phyloP scores from a whole-genome alignment of 2,888 invertebrate species.

The Globia sparganii region DNA sequence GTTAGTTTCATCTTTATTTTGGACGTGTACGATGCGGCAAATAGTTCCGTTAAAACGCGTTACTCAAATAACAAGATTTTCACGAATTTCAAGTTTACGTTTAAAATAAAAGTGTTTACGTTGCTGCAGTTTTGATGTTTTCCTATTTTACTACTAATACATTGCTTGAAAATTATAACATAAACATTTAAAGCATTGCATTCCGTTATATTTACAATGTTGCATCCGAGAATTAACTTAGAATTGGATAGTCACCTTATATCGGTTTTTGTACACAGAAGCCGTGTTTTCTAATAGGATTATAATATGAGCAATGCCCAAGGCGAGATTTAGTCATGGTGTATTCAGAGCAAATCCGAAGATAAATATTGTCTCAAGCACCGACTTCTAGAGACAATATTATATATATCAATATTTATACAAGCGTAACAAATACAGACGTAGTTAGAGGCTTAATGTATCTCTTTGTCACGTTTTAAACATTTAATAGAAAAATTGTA shows the following conservation, averaged over 20 bases:
- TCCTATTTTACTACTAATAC: conserved; percentile 35
- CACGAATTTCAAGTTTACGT: conserved; percentile 32
- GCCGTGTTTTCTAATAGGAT: conserved; percentile 60
- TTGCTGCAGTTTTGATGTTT: conserved; percentile 14
- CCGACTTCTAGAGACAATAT: no score
- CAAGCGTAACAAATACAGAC: conserved; percentile 73
- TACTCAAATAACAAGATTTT: conserved; percentile 17
- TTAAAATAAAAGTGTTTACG: conserved; percentile 21
- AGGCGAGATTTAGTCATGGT: conserved; percentile 75
- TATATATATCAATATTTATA: no score
- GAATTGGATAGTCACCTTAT: conserved; percentile 11
- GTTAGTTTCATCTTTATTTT: conserved; percentile 76
- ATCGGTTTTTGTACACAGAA: conserved; percentile 51
- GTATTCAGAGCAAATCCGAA: conserved; percentile 73
- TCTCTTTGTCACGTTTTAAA: conserved; percentile 66
- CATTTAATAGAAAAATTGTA: conserved; percentile 59
- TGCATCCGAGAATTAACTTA: conserved; percentile 31
- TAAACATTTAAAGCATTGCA: conserved; percentile 20
- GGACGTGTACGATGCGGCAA: conserved; percentile 54
- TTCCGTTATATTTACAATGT: conserved; percentile 38
- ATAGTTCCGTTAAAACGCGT: conserved; percentile 40
- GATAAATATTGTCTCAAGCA: conserved; percentile 81
- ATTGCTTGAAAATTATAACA: conserved; percentile 18
- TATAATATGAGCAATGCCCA: conserved; percentile 68
- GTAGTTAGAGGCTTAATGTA: conserved; percentile 48